Evolutionary conservation across 1,140 invertebrate species (phyloP).

Genomic region (Formica selysi): DNA sequence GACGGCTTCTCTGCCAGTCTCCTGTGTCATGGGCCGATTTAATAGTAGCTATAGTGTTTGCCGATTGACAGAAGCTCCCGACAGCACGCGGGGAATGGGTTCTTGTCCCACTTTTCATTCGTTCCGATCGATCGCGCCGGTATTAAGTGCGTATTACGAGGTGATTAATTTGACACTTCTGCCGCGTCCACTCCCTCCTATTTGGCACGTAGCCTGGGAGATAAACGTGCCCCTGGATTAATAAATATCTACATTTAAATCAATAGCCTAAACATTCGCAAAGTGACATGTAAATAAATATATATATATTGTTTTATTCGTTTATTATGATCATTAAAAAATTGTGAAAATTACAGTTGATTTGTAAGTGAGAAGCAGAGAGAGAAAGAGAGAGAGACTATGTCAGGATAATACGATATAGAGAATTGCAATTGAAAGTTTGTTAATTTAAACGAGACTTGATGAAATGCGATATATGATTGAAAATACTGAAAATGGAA

Average conservation of each 20-base stretch:
- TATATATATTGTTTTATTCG: not conserved
- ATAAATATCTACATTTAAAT: constrained; percentile 62
- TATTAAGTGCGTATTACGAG: constrained; percentile 74
- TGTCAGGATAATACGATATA: not conserved
- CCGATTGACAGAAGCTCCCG: constrained; percentile 61
- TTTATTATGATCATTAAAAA: constrained; percentile 33
- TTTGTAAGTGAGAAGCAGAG: not conserved
- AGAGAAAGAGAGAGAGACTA: not conserved
- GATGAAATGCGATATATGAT: constrained; percentile 22
- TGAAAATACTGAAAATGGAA: not conserved
- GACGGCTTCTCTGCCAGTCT: constrained; percentile 1
- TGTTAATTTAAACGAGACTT: constrained; percentile 29
- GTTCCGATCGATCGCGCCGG: constrained; percentile 70
- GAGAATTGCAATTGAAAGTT: not conserved
- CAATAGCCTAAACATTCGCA: constrained; percentile 20
- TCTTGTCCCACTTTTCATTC: constrained; percentile 75
- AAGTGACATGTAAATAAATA: not conserved
- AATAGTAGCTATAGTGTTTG: constrained; percentile 55
- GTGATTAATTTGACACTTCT: constrained; percentile 77
- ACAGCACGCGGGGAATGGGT: constrained; percentile 39
- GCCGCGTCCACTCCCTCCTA: not conserved
- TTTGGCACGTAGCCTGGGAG: not conserved
- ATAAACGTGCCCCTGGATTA: not conserved
- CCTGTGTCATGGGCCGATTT: constrained; percentile 26
- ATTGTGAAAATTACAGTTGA: constrained; percentile 2